These are phyloP conservation scores for Loris lydekkerianus DNA, from an alignment of 2,797 vertebrate genomes.

Conservation along the genomic window DNA sequence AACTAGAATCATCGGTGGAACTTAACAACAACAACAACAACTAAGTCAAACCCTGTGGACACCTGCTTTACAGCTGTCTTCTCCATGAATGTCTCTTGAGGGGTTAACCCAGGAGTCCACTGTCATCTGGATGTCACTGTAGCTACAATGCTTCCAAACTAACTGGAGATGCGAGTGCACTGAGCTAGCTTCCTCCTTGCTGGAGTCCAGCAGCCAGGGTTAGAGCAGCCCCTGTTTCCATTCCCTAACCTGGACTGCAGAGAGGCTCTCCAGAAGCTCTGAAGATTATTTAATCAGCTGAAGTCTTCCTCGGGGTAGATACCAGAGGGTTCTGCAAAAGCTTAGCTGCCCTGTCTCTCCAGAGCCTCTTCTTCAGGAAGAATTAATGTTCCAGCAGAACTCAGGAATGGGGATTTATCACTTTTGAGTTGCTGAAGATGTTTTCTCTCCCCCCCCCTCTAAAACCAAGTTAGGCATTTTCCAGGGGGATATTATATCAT, in stretches of 20 bases:
- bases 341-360: background rate
- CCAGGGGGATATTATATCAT: background rate
- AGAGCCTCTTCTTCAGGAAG: background rate
- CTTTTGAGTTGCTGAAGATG: constrained; percentile 2
- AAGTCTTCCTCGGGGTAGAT: background rate
- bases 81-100: background rate
- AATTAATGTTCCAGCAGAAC: background rate
- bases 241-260: background rate
- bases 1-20: background rate
- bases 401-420: background rate
- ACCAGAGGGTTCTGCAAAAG: background rate
- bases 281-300: background rate
- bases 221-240: background rate
- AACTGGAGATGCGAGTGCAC: rapidly evolving
- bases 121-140: background rate
- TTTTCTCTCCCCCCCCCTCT: background rate
- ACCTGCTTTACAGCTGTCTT: background rate
- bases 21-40: background rate
- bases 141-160: background rate
- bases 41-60: background rate
- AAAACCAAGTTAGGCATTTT: constrained; percentile 50
- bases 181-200: background rate
- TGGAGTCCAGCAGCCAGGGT: background rate
- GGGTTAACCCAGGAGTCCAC: background rate
- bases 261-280: background rate